Conservation (phyloP, 2,113 vertebrate genomes). For the Chrysochloris asiatica region DNA sequence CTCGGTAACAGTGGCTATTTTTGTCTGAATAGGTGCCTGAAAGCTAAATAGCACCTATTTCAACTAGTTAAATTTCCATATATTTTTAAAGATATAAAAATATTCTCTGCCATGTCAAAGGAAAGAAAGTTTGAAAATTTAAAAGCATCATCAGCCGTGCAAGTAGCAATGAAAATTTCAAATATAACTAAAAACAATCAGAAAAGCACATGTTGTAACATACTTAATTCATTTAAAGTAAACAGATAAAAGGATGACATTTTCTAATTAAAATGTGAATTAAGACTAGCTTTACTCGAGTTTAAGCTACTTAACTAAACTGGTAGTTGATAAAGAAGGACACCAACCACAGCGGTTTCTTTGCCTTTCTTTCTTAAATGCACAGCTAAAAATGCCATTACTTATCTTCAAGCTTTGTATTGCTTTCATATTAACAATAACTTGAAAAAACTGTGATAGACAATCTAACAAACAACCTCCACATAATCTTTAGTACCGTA, state of each 20-base stretch:
- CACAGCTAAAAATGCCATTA: slow-evolving; percentile 11
- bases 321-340: not conserved
- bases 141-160: slow-evolving; percentile 27
- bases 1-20: not conserved
- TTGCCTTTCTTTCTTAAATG: slow-evolving; percentile 22
- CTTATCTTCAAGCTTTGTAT: not conserved
- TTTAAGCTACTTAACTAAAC: not conserved
- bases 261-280: slow-evolving; percentile 1
- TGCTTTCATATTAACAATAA: slow-evolving; percentile 1
- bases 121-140: not conserved
- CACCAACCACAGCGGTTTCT: not conserved
- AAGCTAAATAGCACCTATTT: slow-evolving; percentile 36
- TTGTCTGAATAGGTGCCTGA: slow-evolving; percentile 5
- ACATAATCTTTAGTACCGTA: slow-evolving; percentile 26
- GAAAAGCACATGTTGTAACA: not conserved
- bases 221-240: not conserved
- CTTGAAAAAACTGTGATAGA: slow-evolving; percentile 34
- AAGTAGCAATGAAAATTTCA: not conserved
- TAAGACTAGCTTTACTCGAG: not conserved
- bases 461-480: slow-evolving; percentile 5
- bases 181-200: not conserved
- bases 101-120: slow-evolving; percentile 23
- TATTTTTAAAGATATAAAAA: slow-evolving; percentile 29
- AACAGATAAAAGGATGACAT: not conserved
- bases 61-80: not conserved